These are phyloP conservation scores for Caradrina clavipalpis DNA, from an alignment of 2,888 invertebrate species.

Conservation along the genomic window DNA sequence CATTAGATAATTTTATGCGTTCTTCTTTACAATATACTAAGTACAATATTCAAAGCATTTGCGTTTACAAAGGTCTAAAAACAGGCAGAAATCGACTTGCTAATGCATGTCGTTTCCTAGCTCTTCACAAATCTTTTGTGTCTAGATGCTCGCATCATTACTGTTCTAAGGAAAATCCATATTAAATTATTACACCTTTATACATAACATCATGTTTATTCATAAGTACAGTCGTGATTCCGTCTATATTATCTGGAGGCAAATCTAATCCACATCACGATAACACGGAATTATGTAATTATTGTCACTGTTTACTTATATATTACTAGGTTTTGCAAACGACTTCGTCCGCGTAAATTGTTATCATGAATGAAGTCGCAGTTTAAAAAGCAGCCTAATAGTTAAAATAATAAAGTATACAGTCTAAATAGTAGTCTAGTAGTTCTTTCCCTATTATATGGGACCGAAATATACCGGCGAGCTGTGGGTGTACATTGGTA, in stretches of 20 bases:
- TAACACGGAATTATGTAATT: constrained; percentile 50
- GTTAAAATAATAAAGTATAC: too few relatives aligned
- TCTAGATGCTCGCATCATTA: constrained; percentile 26
- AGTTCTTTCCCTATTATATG: too few relatives aligned
- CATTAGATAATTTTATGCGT: constrained; percentile 29
- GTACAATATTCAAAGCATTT: constrained; percentile 26
- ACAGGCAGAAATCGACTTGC: not conserved
- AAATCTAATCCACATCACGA: constrained; percentile 57
- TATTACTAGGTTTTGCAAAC: too few relatives aligned
- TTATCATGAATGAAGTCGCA: too few relatives aligned
- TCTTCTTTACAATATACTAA: constrained; percentile 14
- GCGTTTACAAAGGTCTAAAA: constrained; percentile 35
- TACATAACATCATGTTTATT: constrained; percentile 39
- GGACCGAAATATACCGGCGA: too few relatives aligned
- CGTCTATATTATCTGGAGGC: constrained; percentile 44
- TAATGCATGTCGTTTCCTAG: constrained; percentile 22
- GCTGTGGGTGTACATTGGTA: too few relatives aligned
- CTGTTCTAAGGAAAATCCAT: constrained; percentile 46
- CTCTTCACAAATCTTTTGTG: not conserved
- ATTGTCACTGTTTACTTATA: too few relatives aligned
- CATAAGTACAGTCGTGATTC: constrained; percentile 66
- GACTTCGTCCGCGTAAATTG: too few relatives aligned
- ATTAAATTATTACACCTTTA: constrained; percentile 28
- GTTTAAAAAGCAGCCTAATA: too few relatives aligned
- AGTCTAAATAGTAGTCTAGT: too few relatives aligned